phyloP scores from a whole-genome alignment of 2,888 invertebrate species.

The Apodemia mormo region DNA sequence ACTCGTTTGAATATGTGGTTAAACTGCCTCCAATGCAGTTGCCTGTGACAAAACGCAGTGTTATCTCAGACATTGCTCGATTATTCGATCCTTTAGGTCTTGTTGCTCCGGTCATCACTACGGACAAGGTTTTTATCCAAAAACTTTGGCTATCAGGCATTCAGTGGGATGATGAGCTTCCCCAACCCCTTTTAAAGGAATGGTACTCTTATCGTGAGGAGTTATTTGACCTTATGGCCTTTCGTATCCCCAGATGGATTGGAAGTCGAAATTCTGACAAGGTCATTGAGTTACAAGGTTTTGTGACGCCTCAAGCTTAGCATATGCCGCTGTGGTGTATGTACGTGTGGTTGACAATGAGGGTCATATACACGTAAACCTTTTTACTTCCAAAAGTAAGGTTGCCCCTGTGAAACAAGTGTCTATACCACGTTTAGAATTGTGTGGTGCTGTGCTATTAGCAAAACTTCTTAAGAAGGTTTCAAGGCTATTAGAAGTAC shows the following conservation, averaged over 20 bases:
- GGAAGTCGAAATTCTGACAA: slow-evolving; percentile 1
- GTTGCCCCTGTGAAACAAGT: slow-evolving; percentile 20
- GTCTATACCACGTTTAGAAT: slow-evolving; percentile 16
- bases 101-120: slow-evolving; percentile 37
- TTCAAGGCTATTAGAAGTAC: not conserved
- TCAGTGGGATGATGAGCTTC: slow-evolving; percentile 35
- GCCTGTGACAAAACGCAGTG: slow-evolving; percentile 36
- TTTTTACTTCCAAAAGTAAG: slow-evolving; percentile 36
- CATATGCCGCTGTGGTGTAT: slow-evolving; percentile 37
- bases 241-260: slow-evolving; percentile 35
- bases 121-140: slow-evolving; percentile 36
- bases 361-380: too few species aligned
- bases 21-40: slow-evolving; percentile 27
- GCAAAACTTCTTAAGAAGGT: not conserved
- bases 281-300: slow-evolving; percentile 34
- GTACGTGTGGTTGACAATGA: slow-evolving; percentile 20
- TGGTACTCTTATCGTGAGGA: slow-evolving; percentile 31
- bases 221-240: slow-evolving; percentile 20
- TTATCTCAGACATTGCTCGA: slow-evolving; percentile 39
- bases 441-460: not conserved
- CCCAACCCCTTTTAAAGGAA: slow-evolving; percentile 24
- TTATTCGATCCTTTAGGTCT: too few species aligned
- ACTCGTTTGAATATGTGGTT: slow-evolving; percentile 35
- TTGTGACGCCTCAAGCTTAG: slow-evolving; percentile 34
- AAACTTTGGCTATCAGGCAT: slow-evolving; percentile 34